Base-by-base conservation (phyloP, 2,888 invertebrate genomes). In the Lysandra bellargus region DNA sequence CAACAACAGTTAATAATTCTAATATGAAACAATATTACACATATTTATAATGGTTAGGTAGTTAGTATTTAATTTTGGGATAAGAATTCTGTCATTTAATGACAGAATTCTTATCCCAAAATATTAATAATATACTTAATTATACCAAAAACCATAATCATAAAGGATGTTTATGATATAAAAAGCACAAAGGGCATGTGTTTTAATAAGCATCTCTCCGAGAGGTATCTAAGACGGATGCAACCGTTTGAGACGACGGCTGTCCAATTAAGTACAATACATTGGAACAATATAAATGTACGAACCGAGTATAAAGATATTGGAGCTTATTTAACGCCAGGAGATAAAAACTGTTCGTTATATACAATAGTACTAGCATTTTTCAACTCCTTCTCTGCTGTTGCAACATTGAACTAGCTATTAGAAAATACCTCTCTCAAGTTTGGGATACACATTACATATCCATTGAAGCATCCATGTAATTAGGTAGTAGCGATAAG, bases 231-330 rank as follows among this genome's bases (percentile, higher is more conserved):
- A 87, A 88, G 87, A 87, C 93, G 92, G 93, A 94, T 91, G 91
- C 87, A 87, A 84, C 87, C 92, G 87, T 92, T 93, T 92, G 90
- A 90, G 90, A 88, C 86, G 90, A 88, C 86, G 87, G 89, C 87
- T 85, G 84, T 84, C 88, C 89, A 89, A 92, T 93, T 90, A 92
- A 88, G 87, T 86, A 87, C 88, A 85, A 83, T 85, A 86, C 85
- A 85, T 83, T 81, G 78, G 81, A 84, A 81, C 82, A 80, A 80
- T 74, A 74, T 57, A 57, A 60, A 74, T 61, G 74, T 60, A 60
- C 69, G 40, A 23, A 23, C 9, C 5, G 40, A 44, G 61, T 60
- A 40, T 78, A 64, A 37, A 4, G 60, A 33, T 78, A 75, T 75
- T 75, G 75, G 75, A 53, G 44, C 12, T n/a, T 53, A n/a, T 53